Conservation (phyloP, 2,113 vertebrate species). For the Poeciliopsis retropinna region DNA sequence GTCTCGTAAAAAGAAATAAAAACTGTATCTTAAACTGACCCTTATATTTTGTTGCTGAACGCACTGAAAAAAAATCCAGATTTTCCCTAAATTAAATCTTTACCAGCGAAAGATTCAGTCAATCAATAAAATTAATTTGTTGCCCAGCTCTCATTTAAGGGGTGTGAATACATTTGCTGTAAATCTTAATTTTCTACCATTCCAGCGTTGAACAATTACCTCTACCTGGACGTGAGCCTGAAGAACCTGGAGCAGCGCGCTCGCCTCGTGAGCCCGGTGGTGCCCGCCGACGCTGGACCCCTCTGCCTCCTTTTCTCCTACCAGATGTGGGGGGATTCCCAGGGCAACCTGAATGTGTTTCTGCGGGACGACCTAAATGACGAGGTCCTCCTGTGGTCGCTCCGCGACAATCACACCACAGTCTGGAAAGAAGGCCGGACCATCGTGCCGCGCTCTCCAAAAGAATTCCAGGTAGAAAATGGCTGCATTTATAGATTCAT, state of each 20-base stretch:
- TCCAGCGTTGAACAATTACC: conserved; percentile 85
- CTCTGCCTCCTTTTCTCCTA: conserved; percentile 95
- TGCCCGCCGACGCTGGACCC: conserved; percentile 85
- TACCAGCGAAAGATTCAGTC: too few species aligned
- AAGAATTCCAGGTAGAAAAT: conserved; percentile 81
- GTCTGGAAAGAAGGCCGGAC: conserved; percentile 93
- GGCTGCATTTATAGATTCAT: background rate
- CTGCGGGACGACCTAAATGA: conserved; percentile 85
- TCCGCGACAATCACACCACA: conserved; percentile 86
- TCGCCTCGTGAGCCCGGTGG: conserved; percentile 86
- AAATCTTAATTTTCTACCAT: background rate
- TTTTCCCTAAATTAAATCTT: too few species aligned
- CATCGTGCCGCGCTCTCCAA: conserved; percentile 90
- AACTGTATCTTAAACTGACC: too few species aligned
- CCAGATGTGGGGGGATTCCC: conserved; percentile 84
- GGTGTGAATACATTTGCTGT: background rate
- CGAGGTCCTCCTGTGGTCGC: conserved; percentile 89
- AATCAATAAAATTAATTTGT: too few species aligned
- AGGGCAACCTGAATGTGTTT: conserved; percentile 85
- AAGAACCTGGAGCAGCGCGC: conserved; percentile 85
- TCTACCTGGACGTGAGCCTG: conserved; percentile 85
- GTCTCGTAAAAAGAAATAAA: too few species aligned
- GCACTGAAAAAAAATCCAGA: too few species aligned
- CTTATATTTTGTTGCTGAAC: too few species aligned
- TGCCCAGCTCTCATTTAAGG: background rate